Evolutionary conservation across 2,888 invertebrate genomes (phyloP).

Genomic region (Galeopsomyia nigrocyanea): DNA sequence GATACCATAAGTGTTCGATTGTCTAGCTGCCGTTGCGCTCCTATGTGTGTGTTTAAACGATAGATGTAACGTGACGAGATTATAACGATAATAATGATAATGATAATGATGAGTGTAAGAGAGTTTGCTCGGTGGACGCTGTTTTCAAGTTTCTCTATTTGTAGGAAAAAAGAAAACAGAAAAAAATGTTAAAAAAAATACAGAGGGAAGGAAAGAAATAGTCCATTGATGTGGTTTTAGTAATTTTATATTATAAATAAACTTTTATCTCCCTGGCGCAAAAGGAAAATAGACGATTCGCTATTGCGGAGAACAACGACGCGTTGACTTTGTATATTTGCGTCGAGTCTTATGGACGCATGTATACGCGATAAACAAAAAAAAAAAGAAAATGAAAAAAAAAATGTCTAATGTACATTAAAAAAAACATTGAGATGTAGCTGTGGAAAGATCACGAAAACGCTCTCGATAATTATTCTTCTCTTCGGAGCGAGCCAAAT

Average conservation of each 20-base stretch:
- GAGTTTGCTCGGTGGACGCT: conserved; percentile 48
- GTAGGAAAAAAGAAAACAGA: conserved; percentile 52
- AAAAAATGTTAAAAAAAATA: conserved; percentile 5
- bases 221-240: conserved; percentile 62
- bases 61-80: conserved; percentile 40
- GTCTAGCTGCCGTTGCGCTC: conserved; percentile 65
- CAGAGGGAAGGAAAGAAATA: conserved; percentile 42
- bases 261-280: conserved; percentile 59
- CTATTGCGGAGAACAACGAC: conserved; percentile 5
- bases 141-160: conserved; percentile 49
- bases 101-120: conserved; percentile 52
- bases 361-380: conserved; percentile 3
- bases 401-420: no score
- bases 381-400: no score
- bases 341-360: conserved; percentile 29
- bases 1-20: conserved; percentile 67
- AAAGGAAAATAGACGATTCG: conserved; percentile 30
- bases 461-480: no score
- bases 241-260: conserved; percentile 61
- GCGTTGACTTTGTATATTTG: conserved; percentile 32
- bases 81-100: conserved; percentile 44
- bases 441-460: no score
- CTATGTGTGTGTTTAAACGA: conserved; percentile 56
- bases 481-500: conserved; percentile 13
- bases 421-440: no score